phyloP scores from a whole-genome alignment of 2,113 vertebrate genomes.

The Kobus ellipsiprymnus region DNA sequence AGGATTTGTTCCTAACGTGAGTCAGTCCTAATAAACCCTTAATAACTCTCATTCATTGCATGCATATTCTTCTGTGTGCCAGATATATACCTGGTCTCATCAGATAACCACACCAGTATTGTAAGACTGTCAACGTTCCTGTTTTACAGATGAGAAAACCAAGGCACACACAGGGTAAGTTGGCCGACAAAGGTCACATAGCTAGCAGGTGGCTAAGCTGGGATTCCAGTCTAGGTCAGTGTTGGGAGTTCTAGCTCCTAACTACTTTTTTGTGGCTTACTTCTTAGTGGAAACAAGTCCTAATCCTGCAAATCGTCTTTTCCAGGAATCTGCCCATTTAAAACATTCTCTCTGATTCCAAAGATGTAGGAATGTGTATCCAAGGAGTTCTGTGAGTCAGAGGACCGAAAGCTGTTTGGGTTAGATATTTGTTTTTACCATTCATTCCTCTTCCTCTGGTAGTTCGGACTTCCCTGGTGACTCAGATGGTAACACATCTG shows the following conservation, averaged over 20 bases:
- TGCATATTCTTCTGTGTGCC: neutral
- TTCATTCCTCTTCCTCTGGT: neutral
- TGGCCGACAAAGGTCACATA: neutral
- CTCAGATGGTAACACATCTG: neutral
- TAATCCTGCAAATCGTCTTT: neutral
- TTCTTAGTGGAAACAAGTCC: neutral
- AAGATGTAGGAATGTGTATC: neutral
- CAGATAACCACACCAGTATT: neutral
- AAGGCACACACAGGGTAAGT: neutral
- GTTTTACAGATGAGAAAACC: neutral
- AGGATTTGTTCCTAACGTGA: constrained; percentile 93
- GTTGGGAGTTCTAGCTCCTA: neutral
- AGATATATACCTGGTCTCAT: neutral
- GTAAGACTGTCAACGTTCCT: neutral
- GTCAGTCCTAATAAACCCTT: constrained; percentile 15
- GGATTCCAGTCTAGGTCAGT: neutral
- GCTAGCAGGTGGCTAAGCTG: neutral
- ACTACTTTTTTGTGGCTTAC: neutral
- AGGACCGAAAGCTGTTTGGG: neutral
- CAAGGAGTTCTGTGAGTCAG: neutral
- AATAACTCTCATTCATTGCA: rapidly evolving
- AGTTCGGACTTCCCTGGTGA: neutral
- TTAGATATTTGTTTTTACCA: neutral
- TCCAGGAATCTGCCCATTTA: neutral
- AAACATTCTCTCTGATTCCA: neutral